Conservation (phyloP, 2,113 vertebrate genomes). For the Mustela lutreola region DNA sequence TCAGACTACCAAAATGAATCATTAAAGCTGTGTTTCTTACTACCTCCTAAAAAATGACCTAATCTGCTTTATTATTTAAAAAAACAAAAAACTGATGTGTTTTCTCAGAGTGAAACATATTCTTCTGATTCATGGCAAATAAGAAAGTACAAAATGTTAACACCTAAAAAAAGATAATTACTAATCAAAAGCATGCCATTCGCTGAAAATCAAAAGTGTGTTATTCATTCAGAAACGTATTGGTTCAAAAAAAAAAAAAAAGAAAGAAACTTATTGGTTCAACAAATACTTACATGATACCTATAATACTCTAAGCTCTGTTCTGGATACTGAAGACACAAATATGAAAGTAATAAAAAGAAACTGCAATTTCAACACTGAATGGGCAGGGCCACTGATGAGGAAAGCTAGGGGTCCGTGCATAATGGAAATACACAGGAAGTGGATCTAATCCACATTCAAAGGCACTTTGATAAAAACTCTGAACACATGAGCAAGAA, state of each 20-base stretch:
- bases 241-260: not conserved
- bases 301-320: not conserved
- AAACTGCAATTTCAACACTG: not conserved
- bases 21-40: not conserved
- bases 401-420: not conserved
- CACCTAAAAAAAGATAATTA: not conserved
- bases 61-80: conserved; percentile 28
- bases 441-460: not conserved
- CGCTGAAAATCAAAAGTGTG: not conserved
- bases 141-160: conserved; percentile 5
- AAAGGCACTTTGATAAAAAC: conserved; percentile 34
- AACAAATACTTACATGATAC: conserved; percentile 7
- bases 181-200: conserved; percentile 25
- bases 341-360: not conserved
- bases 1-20: not conserved
- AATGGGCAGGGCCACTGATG: not conserved
- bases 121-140: conserved; percentile 30
- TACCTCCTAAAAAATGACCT: conserved; percentile 32
- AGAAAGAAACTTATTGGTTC: not conserved
- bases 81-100: not conserved
- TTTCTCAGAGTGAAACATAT: conserved; percentile 24
- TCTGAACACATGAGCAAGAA: conserved; percentile 3
- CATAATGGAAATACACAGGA: not conserved
- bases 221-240: not conserved
- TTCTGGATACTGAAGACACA: not conserved